Evolutionary conservation across 1,140 invertebrate genomes (phyloP), one percentile per base, ranked within the genome.

Genomic region (Brachionus rubens): DNA sequence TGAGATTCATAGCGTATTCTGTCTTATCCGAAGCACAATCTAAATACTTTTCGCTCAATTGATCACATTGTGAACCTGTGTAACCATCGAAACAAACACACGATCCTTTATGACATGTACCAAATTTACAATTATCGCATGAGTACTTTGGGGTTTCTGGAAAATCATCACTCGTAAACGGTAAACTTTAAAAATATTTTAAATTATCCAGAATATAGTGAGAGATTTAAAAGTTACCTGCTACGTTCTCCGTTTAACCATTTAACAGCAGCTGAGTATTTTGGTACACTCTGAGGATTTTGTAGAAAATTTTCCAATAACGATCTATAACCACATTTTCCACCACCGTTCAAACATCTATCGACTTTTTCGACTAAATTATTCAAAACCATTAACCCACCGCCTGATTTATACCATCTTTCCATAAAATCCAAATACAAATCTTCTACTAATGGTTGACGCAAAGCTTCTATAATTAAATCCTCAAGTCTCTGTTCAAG

Each of bases 221-320:
- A n/a, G n/a, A n/a, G n/a, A n/a, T n/a, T n/a, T n/a, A n/a, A n/a
- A n/a, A n/a, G n/a, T n/a, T n/a, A n/a, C n/a, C n/a, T n/a, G n/a
- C 36, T n/a, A 24, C 40, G 10, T 43, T 65, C 19, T 2, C 59
- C 59, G 16, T 65, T 65, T 41, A 65, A 21, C 59, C 59, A 80
- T 50, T 76, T 77, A 6, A 80, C 80, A 21, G 79, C 78, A 7
- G 77, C 79, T 33, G 67, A 21, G 46, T 79, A 81, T 75, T 80
- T 80, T 1, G 80, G 78, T 4, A 79, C 79, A 7, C 70, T 78
- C 12, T 48, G 70, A 1, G 77, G 79, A 36, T 80, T 75, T 59
- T 81, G 78, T 19, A 78, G 79, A 21, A 80, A 80, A 28, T 80
- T 80, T 43, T 80, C 78, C 12, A 80, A 16, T 76, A 81, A 79